Conservation (phyloP, 2,888 invertebrate species). For the Hoplodrina ambigua region DNA sequence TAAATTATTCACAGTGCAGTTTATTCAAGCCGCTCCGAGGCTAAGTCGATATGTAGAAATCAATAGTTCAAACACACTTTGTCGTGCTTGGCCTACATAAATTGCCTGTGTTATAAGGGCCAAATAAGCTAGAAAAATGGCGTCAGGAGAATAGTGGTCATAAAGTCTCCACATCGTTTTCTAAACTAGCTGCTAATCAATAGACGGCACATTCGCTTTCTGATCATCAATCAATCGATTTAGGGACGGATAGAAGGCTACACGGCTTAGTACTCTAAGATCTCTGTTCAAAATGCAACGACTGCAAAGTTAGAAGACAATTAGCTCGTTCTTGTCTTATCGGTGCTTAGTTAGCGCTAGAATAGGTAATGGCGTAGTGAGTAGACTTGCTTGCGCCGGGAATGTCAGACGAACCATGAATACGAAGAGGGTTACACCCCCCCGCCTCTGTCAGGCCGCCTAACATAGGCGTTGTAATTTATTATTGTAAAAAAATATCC, state of each 20-base stretch:
- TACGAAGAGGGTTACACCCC: too few relatives aligned
- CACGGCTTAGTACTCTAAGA: not conserved
- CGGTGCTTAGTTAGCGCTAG: too few relatives aligned
- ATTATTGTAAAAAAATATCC: not conserved
- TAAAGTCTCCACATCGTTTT: too few relatives aligned
- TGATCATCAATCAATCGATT: too few relatives aligned
- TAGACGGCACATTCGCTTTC: too few relatives aligned
- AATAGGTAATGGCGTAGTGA: not conserved
- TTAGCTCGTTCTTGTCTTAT: not conserved
- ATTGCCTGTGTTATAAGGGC: too few relatives aligned
- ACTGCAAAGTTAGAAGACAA: not conserved
- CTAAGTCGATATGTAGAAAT: slow-evolving; percentile 2
- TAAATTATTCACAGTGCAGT: slow-evolving; percentile 8
- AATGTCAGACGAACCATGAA: not conserved
- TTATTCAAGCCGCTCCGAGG: not conserved
- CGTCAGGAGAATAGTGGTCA: too few relatives aligned
- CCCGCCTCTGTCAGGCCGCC: too few relatives aligned
- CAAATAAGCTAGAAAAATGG: too few relatives aligned
- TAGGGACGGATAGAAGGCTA: not conserved
- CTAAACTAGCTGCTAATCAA: too few relatives aligned
- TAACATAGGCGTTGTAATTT: too few relatives aligned
- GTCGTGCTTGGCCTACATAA: slow-evolving; percentile 1
- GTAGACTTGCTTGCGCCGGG: too few relatives aligned
- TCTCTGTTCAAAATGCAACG: not conserved
- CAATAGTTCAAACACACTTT: slow-evolving; percentile 2